Conservation (phyloP, 92 coral and sea anemone genomes). For the Muricea muricata region DNA sequence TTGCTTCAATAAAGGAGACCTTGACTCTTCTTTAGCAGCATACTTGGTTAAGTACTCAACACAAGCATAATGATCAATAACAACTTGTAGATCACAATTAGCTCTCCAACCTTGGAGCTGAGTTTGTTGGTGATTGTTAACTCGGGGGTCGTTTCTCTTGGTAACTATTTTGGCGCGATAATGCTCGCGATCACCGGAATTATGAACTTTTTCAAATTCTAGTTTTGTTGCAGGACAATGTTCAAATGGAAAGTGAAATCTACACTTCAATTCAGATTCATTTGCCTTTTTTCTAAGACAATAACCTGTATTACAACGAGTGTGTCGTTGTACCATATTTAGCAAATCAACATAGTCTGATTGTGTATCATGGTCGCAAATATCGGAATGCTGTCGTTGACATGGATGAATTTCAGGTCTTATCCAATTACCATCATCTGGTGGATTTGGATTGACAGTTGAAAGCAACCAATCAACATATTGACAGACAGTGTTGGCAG, state of each 20-base stretch:
- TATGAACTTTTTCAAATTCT: slow-evolving; percentile 77
- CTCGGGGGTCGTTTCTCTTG: no score
- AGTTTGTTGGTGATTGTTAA: no score
- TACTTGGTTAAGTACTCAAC: no score
- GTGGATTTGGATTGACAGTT: slow-evolving; percentile 29
- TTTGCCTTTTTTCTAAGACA: neutral
- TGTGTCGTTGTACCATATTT: neutral
- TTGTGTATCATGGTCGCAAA: neutral
- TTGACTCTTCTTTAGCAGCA: no score
- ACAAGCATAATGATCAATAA: no score
- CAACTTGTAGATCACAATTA: no score
- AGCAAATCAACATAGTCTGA: neutral
- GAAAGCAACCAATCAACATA: slow-evolving; percentile 55
- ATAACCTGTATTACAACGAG: neutral
- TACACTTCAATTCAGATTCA: neutral
- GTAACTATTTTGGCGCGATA: no score
- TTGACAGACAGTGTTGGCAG: no score
- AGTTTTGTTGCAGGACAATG: slow-evolving; percentile 58
- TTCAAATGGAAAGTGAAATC: neutral
- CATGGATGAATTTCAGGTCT: slow-evolving; percentile 25
- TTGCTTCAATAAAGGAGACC: no score
- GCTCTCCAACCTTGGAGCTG: no score
- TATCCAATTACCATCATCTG: neutral
- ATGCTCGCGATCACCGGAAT: no score
- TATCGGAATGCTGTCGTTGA: neutral